Conservation (phyloP, 2,888 invertebrate genomes). For the Drymonia ruficornis region DNA sequence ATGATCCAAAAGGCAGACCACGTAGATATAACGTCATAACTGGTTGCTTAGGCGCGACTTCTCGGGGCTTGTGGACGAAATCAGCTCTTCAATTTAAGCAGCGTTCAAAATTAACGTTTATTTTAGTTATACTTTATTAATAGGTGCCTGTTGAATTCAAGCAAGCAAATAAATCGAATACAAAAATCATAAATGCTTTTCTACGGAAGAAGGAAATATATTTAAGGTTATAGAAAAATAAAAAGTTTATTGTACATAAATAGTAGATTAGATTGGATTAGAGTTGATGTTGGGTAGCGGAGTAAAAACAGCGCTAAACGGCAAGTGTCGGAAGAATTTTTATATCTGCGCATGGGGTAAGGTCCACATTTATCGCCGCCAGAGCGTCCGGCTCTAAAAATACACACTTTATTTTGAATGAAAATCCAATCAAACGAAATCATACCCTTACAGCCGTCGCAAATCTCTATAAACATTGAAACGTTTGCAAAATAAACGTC, state of each 20-base stretch:
- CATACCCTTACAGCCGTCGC: conserved; percentile 56
- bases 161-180: too few relatives aligned
- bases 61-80: too few relatives aligned
- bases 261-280: conserved; percentile 28
- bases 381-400: conserved; percentile 23
- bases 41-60: too few relatives aligned
- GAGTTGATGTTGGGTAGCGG: conserved; percentile 27
- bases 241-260: conserved; percentile 24
- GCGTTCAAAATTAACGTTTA: too few relatives aligned
- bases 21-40: too few relatives aligned
- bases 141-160: too few relatives aligned
- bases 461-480: conserved; percentile 67
- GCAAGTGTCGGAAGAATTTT: conserved; percentile 14
- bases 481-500: conserved; percentile 61
- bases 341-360: conserved; percentile 22
- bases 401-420: conserved; percentile 40
- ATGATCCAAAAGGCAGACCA: too few relatives aligned
- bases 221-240: conserved; percentile 21
- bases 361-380: conserved; percentile 24
- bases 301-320: conserved; percentile 31
- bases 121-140: too few relatives aligned
- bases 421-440: conserved; percentile 60
- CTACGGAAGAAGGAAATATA: conserved; percentile 5
- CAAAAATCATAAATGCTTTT: background rate
- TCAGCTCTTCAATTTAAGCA: too few relatives aligned